phyloP scores from a whole-genome alignment of 2,888 invertebrate genomes.

The Athripsodes cinereus region DNA sequence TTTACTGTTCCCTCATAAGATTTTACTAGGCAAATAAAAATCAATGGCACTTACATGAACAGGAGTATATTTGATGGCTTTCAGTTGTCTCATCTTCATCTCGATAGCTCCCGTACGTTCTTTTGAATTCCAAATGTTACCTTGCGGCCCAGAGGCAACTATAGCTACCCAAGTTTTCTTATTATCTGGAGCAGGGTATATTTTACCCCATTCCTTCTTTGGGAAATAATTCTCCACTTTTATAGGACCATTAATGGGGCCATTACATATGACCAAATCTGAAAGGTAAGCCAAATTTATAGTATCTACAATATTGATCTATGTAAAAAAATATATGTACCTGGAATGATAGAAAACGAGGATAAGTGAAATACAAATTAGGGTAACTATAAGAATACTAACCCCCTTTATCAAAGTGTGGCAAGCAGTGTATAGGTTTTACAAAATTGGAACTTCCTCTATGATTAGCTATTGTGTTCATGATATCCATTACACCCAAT shows the following conservation, averaged over 20 bases:
- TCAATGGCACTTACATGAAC: constrained; percentile 54
- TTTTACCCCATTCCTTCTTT: constrained; percentile 44
- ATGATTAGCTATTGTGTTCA: constrained; percentile 42
- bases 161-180: constrained; percentile 51
- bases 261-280: constrained; percentile 58
- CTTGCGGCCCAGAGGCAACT: constrained; percentile 57
- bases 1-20: too few species aligned
- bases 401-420: constrained; percentile 62
- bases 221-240: constrained; percentile 44
- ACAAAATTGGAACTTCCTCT: constrained; percentile 47
- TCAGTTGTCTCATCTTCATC: constrained; percentile 60
- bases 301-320: neutral
- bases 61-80: constrained; percentile 53
- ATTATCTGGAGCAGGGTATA: constrained; percentile 35
- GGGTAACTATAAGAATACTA: too few species aligned
- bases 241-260: constrained; percentile 45
- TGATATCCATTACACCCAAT: constrained; percentile 52
- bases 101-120: constrained; percentile 51
- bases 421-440: constrained; percentile 54
- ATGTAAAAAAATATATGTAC: too few species aligned
- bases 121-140: constrained; percentile 46
- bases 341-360: too few species aligned
- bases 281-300: constrained; percentile 30
- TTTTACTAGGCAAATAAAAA: too few species aligned
- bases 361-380: too few species aligned